Conservation (phyloP, 2,797 vertebrate genomes). For the Anas bahamensis region DNA sequence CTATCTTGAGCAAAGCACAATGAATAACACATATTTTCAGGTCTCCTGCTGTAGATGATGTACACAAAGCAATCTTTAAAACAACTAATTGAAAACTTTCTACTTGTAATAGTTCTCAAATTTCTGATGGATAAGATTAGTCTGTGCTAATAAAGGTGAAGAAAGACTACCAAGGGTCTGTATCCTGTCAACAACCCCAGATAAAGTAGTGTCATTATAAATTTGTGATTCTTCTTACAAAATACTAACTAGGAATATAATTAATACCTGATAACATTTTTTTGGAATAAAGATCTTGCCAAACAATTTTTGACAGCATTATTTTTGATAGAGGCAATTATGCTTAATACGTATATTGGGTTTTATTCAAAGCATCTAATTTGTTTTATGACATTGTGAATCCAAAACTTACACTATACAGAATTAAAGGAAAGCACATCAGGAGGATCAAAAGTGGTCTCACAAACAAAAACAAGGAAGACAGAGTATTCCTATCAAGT, state of each 20-base stretch:
- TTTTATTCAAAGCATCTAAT: background rate
- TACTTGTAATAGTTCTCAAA: background rate
- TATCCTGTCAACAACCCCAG: background rate
- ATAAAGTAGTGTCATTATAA: background rate
- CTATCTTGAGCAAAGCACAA: background rate
- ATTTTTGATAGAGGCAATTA: background rate
- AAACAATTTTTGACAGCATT: background rate
- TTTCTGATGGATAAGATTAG: background rate
- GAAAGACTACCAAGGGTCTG: background rate
- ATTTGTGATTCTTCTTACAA: background rate
- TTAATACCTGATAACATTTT: background rate
- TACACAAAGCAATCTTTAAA: background rate
- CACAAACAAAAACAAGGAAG: background rate
- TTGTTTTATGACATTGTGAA: background rate
- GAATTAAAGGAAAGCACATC: background rate
- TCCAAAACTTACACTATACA: background rate
- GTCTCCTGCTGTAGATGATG: background rate
- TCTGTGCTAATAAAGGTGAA: background rate
- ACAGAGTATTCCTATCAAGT: background rate
- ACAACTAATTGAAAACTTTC: background rate
- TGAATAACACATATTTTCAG: background rate
- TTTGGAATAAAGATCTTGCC: background rate
- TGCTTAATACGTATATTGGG: background rate
- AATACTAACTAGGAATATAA: background rate
- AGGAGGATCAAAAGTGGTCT: background rate